Evolutionary conservation across 2,797 vertebrate species (phyloP).

Genomic region (Serranus cabrilla): DNA sequence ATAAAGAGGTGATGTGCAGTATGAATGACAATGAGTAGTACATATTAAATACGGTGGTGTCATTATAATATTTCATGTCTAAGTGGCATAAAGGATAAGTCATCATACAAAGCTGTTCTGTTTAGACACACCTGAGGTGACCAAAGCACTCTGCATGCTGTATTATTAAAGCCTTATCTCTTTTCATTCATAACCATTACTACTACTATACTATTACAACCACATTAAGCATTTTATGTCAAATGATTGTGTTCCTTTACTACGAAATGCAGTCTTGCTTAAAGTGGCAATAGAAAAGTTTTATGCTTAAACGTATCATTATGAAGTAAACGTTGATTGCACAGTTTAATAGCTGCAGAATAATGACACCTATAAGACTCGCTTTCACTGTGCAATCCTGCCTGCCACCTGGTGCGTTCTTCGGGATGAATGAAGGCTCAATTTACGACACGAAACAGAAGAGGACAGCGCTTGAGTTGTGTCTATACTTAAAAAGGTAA

Average conservation of each 20-base stretch:
- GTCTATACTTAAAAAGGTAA: no score
- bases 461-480: no score
- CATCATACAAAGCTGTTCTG: constrained; percentile 20
- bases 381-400: no score
- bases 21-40: constrained; percentile 25
- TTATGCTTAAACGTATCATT: no score
- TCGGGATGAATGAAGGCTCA: no score
- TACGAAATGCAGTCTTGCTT: neutral
- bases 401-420: no score
- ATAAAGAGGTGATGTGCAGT: constrained; percentile 9
- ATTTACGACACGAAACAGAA: no score
- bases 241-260: neutral
- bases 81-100: neutral
- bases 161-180: constrained; percentile 1
- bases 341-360: no score
- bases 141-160: neutral
- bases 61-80: constrained; percentile 7
- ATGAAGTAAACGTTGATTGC: no score
- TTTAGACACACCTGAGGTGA: neutral
- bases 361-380: no score
- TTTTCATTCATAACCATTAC: neutral
- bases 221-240: neutral
- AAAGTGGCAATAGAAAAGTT: no score
- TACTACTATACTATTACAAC: neutral
- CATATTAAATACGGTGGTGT: constrained; percentile 10